These are phyloP conservation scores for Hydractinia symbiolongicarpus DNA, from an alignment of 30 jellyfish, hydroid and myxozoan species.

Conservation along the genomic window DNA sequence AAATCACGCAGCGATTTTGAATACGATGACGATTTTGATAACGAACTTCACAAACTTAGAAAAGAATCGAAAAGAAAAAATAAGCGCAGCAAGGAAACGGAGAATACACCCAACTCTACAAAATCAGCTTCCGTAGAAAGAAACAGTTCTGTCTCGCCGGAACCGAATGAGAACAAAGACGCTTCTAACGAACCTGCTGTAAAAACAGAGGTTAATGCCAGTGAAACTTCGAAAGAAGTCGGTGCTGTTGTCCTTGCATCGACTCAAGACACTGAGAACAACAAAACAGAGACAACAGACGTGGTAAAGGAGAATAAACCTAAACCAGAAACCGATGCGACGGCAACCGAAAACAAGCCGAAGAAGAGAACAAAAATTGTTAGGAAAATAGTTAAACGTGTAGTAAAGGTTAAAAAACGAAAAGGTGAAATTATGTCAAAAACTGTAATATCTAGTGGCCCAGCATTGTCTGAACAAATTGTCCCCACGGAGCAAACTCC, in stretches of 20 bases:
- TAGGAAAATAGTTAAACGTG: conserved; percentile 28
- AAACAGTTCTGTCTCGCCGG: neutral
- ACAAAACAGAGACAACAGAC: neutral
- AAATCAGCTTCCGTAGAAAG: neutral
- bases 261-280: neutral
- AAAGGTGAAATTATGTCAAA: conserved; percentile 8
- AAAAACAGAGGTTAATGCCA: neutral
- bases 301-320: neutral
- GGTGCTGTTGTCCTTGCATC: neutral
- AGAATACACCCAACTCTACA: neutral
- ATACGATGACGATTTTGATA: conserved; percentile 34
- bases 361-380: conserved; percentile 31
- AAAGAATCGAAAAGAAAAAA: neutral
- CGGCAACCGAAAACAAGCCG: conserved; percentile 19
- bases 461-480: neutral
- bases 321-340: neutral
- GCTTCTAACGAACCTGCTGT: neutral
- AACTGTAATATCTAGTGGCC: neutral
- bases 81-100: neutral
- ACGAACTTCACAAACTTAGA: conserved; percentile 19
- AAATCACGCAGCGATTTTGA: conserved; percentile 9
- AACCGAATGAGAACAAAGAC: neutral
- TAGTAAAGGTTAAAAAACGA: conserved; percentile 6
- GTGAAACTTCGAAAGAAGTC: neutral
- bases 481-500: neutral